Percentiles rank a stretch among this genome's conserved stretches.
Conservation (phyloP, 1,140 invertebrate genomes). For the Odontomachus brunneus region DNA sequence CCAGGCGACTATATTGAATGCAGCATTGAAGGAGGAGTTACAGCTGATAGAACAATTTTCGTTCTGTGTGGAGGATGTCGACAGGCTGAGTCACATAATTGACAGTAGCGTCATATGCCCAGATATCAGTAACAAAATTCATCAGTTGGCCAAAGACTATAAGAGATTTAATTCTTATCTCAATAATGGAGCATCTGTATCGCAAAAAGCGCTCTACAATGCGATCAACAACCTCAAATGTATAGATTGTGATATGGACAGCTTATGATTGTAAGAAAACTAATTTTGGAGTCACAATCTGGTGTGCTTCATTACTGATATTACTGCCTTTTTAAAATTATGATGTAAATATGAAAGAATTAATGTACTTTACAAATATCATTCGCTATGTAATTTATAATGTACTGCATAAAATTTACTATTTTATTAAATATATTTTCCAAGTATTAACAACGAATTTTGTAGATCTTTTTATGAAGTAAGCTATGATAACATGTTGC, state of each 20-base stretch:
- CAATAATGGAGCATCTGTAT: not conserved
- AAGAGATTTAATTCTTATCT: constrained; percentile 62
- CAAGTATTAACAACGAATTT: not conserved
- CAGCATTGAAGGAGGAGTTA: constrained; percentile 76
- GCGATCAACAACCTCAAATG: constrained; percentile 51
- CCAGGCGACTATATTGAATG: constrained; percentile 75
- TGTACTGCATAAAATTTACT: constrained; percentile 31
- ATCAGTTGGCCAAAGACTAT: constrained; percentile 57
- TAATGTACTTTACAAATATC: constrained; percentile 18
- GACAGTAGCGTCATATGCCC: constrained; percentile 57
- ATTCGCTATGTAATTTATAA: constrained; percentile 12
- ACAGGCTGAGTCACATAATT: constrained; percentile 63
- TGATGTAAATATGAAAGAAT: constrained; percentile 40
- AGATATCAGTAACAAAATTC: constrained; percentile 46
- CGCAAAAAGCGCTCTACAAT: constrained; percentile 69
- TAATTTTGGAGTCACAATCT: not conserved
- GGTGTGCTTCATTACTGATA: not conserved
- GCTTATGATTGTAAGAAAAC: constrained; percentile 15
- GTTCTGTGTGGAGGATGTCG: constrained; percentile 52
- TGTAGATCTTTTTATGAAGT: too few relatives aligned
- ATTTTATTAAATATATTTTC: constrained; percentile 7
- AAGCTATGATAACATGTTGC: too few relatives aligned
- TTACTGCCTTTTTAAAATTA: not conserved
- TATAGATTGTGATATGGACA: constrained; percentile 49
- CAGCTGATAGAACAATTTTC: constrained; percentile 67